Evolutionary conservation across 2,888 invertebrate species (phyloP).

Genomic region (Hydraecia micacea): DNA sequence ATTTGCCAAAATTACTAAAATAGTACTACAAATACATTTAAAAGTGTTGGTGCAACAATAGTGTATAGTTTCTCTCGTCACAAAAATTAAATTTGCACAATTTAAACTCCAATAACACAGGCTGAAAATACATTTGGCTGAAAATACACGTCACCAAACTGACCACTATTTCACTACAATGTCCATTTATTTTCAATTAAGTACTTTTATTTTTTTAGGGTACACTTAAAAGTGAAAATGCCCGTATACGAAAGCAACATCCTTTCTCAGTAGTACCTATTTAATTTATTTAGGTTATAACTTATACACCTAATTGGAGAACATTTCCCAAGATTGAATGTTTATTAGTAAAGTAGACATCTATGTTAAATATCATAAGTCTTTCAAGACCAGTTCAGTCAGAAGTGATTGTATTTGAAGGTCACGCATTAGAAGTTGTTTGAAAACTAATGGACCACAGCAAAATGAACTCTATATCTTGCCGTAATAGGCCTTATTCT

Average conservation of each 20-base stretch:
- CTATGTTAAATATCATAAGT: conserved; percentile 5
- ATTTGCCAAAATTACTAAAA: too few relatives aligned
- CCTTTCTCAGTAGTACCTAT: neutral
- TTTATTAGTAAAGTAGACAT: conserved; percentile 12
- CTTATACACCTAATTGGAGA: neutral
- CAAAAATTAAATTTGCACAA: too few relatives aligned
- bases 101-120: too few relatives aligned
- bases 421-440: conserved; percentile 11
- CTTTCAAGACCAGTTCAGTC: conserved; percentile 15
- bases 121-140: too few relatives aligned
- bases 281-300: neutral
- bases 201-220: too few relatives aligned
- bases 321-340: neutral
- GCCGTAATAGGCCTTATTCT: neutral
- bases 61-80: too few relatives aligned
- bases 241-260: neutral
- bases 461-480: conserved; percentile 30
- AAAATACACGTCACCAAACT: too few relatives aligned
- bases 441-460: conserved; percentile 3
- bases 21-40: too few relatives aligned
- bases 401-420: conserved; percentile 43
- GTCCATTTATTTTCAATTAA: too few relatives aligned
- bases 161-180: too few relatives aligned
- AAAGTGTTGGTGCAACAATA: too few relatives aligned
- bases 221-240: too few relatives aligned